Evolutionary conservation across 1,140 invertebrate genomes (phyloP).

Genomic region (Goniozus legneri): DNA sequence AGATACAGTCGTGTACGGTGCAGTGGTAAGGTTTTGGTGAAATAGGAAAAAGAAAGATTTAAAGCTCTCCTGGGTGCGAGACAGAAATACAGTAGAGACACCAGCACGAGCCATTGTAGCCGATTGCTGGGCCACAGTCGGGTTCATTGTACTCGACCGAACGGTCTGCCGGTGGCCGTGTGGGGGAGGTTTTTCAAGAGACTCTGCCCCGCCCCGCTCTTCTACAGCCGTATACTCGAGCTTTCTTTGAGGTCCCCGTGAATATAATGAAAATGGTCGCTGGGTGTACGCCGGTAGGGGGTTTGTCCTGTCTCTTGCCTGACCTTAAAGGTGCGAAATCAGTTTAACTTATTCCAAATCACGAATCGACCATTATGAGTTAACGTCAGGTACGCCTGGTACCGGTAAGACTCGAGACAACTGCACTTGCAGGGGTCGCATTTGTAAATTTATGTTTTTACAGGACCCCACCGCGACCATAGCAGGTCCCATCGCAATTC

Average conservation of each 20-base stretch:
- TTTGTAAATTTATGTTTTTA: slow-evolving; percentile 41
- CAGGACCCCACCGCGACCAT: slow-evolving; percentile 1
- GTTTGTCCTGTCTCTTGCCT: no score
- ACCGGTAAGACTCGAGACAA: slow-evolving; percentile 17
- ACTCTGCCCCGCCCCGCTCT: not conserved
- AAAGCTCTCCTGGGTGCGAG: no score
- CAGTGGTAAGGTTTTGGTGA: not conserved
- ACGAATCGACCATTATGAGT: slow-evolving; percentile 36
- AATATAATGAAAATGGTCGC: not conserved
- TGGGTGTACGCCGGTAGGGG: no score
- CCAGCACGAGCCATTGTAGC: slow-evolving; percentile 14
- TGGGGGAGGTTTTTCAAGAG: slow-evolving; percentile 12
- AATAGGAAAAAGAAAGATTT: no score
- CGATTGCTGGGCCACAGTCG: not conserved
- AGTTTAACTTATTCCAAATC: slow-evolving; percentile 44
- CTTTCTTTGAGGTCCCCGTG: not conserved
- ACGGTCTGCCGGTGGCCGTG: not conserved
- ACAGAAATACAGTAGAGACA: slow-evolving; percentile 9
- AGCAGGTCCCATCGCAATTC: no score
- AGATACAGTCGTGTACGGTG: no score
- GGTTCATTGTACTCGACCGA: slow-evolving; percentile 16
- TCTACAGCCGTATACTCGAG: not conserved
- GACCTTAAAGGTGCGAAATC: slow-evolving; percentile 23
- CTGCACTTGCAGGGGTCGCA: slow-evolving; percentile 22
- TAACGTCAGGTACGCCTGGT: not conserved